These are phyloP conservation scores for Clavelina lepadiformis DNA, from an alignment of 23 tunicate genomes.

Conservation along the genomic window DNA sequence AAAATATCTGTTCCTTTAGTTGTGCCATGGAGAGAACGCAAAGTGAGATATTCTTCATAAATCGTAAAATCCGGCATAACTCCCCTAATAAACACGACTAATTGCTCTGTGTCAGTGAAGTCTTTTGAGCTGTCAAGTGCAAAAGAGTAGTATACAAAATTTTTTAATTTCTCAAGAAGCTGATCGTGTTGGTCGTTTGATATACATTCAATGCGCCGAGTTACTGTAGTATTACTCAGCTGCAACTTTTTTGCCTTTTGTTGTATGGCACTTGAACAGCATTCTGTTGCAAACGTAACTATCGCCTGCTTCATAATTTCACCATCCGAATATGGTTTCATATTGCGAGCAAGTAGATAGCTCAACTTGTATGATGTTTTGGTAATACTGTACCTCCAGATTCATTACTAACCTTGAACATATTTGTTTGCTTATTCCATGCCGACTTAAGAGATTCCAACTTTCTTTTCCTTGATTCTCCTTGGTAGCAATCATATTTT, in stretches of 20 bases:
- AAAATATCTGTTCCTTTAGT: constrained; percentile 31
- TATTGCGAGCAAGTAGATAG: constrained; percentile 31
- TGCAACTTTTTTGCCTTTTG: constrained; percentile 34
- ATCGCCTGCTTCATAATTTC: constrained; percentile 37
- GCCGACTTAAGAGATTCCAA: constrained; percentile 16
- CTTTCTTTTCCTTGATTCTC: constrained; percentile 39
- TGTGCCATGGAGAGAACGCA: constrained; percentile 23
- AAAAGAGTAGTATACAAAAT: constrained; percentile 23
- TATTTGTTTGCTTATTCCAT: constrained; percentile 18
- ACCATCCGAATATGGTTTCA: constrained; percentile 37
- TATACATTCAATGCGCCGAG: constrained; percentile 30
- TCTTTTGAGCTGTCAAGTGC: constrained; percentile 37
- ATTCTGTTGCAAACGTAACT: constrained; percentile 25
- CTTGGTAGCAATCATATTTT: constrained; percentile 31
- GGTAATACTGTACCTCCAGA: constrained; percentile 30
- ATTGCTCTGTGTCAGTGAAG: constrained; percentile 16
- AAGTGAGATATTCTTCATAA: constrained; percentile 29
- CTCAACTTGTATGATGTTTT: constrained; percentile 24
- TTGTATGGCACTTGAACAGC: constrained; percentile 32
- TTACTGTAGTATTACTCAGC: constrained; percentile 30
- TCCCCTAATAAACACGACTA: constrained; percentile 33
- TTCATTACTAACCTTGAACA: constrained; percentile 13
- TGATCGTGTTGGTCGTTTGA: constrained; percentile 41
- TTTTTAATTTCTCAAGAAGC: constrained; percentile 26
- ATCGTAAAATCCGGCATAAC: constrained; percentile 19